A percentile compares a stretch with the other conserved stretches of the same genome.
Evolutionary conservation across 2,888 invertebrate genomes (phyloP).

Genomic region (Cataglyphis rosenhaueri): DNA sequence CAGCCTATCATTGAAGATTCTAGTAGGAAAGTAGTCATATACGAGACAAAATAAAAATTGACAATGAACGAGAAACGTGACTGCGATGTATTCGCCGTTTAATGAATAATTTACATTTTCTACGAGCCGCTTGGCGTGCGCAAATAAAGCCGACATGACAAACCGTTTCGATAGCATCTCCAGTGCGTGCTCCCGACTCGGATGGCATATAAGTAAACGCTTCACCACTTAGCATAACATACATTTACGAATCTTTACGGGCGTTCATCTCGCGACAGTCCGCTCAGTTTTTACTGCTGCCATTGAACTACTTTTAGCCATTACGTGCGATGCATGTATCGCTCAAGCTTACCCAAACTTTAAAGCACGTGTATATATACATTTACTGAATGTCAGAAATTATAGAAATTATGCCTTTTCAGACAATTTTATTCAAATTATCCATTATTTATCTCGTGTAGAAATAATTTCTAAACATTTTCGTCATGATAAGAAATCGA

Average conservation of each 20-base stretch:
- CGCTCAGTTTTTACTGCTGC: constrained; percentile 39
- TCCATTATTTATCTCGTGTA: constrained; percentile 1
- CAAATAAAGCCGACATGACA: constrained; percentile 57
- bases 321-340: constrained; percentile 29
- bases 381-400: background rate
- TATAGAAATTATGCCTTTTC: background rate
- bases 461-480: constrained; percentile 68
- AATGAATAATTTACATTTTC: constrained; percentile 79
- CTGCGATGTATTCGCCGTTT: constrained; percentile 51
- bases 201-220: constrained; percentile 49
- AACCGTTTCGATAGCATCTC: constrained; percentile 73
- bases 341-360: constrained; percentile 19
- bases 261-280: constrained; percentile 37
- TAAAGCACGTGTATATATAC: background rate
- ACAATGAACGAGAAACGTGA: constrained; percentile 53
- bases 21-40: background rate
- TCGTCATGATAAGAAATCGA: constrained; percentile 61
- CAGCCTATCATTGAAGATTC: constrained; percentile 1
- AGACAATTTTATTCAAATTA: background rate
- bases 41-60: constrained; percentile 38
- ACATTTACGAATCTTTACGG: constrained; percentile 57
- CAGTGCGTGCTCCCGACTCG: constrained; percentile 49
- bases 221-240: constrained; percentile 63
- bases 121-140: constrained; percentile 56
- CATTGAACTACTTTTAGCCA: constrained; percentile 40